phyloP scores from a whole-genome alignment of 1,140 invertebrate genomes.

The Brachystomella parvula region DNA sequence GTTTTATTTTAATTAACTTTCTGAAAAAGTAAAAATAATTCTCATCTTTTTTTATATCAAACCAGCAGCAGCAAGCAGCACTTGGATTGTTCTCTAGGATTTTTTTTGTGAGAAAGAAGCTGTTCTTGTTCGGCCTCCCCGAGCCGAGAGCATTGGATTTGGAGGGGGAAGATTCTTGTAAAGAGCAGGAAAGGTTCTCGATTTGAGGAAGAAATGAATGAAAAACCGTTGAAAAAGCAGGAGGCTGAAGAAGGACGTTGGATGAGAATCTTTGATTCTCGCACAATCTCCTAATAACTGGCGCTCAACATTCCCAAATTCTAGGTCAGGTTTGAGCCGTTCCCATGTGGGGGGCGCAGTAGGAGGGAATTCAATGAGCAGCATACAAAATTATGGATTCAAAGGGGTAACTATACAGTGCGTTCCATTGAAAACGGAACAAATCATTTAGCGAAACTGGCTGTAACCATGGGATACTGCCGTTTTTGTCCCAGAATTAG shows the following conservation, averaged over 20 bases:
- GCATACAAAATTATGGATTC: neutral
- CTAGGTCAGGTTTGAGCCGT: slow-evolving; percentile 26
- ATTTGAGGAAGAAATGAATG: neutral
- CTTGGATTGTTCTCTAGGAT: too few relatives aligned
- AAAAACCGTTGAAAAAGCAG: neutral
- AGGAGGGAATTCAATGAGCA: neutral
- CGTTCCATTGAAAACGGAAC: neutral
- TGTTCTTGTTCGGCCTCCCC: neutral
- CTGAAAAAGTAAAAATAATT: too few relatives aligned
- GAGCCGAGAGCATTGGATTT: neutral
- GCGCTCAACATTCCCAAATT: slow-evolving; percentile 36
- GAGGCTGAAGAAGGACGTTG: neutral
- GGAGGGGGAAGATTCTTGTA: neutral
- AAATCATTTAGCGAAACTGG: neutral
- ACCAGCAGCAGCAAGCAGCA: too few relatives aligned
- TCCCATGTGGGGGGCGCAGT: neutral
- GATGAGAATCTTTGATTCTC: slow-evolving; percentile 22
- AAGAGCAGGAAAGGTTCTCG: neutral
- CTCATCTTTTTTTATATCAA: too few relatives aligned
- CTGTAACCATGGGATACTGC: too few relatives aligned
- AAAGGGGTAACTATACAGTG: neutral
- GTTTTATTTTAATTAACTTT: too few relatives aligned
- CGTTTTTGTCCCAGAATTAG: too few relatives aligned
- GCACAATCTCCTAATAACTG: slow-evolving; percentile 27
- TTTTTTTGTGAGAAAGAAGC: neutral